Conservation (phyloP, 2,888 invertebrate species). For the Meta bourneti region DNA sequence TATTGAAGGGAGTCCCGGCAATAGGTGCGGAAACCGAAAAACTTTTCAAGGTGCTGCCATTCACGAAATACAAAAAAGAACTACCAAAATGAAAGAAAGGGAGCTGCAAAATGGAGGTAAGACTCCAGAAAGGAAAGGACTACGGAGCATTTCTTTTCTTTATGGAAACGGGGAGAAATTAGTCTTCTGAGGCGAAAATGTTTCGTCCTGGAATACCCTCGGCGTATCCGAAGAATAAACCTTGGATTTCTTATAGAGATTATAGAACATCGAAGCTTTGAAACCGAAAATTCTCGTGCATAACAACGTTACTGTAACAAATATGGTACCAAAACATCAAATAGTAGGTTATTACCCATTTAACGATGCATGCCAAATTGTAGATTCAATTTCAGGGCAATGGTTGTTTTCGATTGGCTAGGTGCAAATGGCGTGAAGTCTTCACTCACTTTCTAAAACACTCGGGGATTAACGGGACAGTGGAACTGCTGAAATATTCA, state of each 20-base stretch:
- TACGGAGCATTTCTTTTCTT: conserved; percentile 23
- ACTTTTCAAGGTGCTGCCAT: conserved; percentile 61
- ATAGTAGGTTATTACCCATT: too few species aligned
- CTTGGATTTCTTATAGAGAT: background rate
- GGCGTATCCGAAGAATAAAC: background rate
- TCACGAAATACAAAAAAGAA: conserved; percentile 31
- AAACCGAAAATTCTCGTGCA: too few species aligned
- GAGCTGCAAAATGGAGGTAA: conserved; percentile 40
- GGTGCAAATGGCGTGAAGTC: too few species aligned
- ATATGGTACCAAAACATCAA: too few species aligned
- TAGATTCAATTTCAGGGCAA: too few species aligned
- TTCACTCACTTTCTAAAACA: too few species aligned
- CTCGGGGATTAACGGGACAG: too few species aligned
- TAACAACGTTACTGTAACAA: too few species aligned
- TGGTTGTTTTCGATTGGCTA: too few species aligned
- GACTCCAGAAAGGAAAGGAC: conserved; percentile 12
- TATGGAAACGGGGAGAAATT: conserved; percentile 36
- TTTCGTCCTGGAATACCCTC: background rate
- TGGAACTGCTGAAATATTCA: too few species aligned
- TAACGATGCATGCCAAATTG: too few species aligned
- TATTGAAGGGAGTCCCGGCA: conserved; percentile 35
- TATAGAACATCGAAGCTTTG: background rate
- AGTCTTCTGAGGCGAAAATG: background rate
- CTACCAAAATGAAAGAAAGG: conserved; percentile 18
- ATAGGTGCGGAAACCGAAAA: conserved; percentile 61